Conservation (phyloP, 2,113 vertebrate species). For the Hippocampus mohnikei region DNA sequence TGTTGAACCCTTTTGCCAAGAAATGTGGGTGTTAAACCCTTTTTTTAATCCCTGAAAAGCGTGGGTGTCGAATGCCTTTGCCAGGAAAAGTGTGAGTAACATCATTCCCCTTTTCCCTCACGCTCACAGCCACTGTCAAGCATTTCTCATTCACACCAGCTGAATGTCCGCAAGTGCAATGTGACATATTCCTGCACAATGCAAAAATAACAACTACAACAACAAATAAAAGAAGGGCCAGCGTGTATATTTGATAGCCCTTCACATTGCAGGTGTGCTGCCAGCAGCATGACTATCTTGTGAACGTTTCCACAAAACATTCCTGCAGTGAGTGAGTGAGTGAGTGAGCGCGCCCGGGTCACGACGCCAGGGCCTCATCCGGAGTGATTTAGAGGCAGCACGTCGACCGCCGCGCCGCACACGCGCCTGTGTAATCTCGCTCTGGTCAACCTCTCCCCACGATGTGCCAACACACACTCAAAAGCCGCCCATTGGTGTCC, state of each 20-base stretch:
- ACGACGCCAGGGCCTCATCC: constrained; percentile 57
- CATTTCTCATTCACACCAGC: constrained; percentile 25
- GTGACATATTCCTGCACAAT: constrained; percentile 6
- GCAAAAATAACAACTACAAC: not conserved
- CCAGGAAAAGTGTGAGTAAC: not conserved
- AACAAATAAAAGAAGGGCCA: no score
- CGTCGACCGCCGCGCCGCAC: constrained; percentile 60
- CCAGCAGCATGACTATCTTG: constrained; percentile 7
- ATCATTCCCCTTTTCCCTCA: not conserved
- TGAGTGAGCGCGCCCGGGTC: constrained; percentile 30
- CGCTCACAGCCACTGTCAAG: not conserved
- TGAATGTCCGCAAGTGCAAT: constrained; percentile 7
- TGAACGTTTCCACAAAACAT: constrained; percentile 29
- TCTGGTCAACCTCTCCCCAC: constrained; percentile 62
- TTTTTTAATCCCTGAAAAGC: no score
- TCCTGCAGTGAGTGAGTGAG: constrained; percentile 50
- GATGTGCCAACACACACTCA: constrained; percentile 63
- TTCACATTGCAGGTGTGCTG: constrained; percentile 9
- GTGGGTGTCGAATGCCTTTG: not conserved
- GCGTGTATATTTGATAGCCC: constrained; percentile 9
- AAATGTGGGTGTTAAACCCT: no score
- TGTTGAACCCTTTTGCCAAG: not conserved
- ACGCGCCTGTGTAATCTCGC: constrained; percentile 60
- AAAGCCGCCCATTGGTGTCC: constrained; percentile 54
- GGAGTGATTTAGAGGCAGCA: constrained; percentile 63